Evolutionary conservation across 2,113 vertebrate species (phyloP), one percentile per base, ranked within the genome.

Genomic region (Semicossyphus pulcher): DNA sequence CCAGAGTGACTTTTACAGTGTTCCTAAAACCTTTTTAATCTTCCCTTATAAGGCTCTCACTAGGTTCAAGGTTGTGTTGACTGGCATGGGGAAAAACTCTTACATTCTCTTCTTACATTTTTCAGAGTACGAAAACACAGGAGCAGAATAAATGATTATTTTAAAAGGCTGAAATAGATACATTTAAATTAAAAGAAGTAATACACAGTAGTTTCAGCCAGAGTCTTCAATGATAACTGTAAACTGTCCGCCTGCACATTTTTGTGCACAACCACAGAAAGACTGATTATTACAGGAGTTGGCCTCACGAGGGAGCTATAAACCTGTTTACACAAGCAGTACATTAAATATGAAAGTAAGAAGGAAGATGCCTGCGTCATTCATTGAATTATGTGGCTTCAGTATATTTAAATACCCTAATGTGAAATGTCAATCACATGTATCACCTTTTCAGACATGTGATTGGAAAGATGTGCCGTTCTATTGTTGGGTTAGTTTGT

Each of bases 231-330:
- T 10, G n/a, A 29, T 25, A n/a, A n/a, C n/a, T n/a, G n/a, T n/a
- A n/a, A n/a, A n/a, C n/a, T n/a, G n/a, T n/a, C n/a, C n/a, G n/a
- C n/a, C n/a, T n/a, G n/a, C n/a, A 10, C 16, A 36, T 37, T 21
- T 48, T 0, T 23, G 15, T 37, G 11, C n/a, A 21, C 2, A 11
- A 4, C 1, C 15, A 14, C 41, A 74, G 28, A 25, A 47, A n/a
- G 39, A 21, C 4, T 1, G 1, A 20, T 6, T 49, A 9, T 56
- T 74, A 44, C 58, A 36, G 37, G 28, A 4, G 1, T 34, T 56
- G 47, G 29, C 83, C 88, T 72, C 68, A 67, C 21, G 88, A 72
- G 72, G 83, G 85, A 5, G 62, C 80, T 66, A 49, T 58, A 72
- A 34, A 66, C 73, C n/a, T 26, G n/a, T 41, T 54, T 18, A 48